Evolutionary conservation across 2,888 invertebrate genomes (phyloP), one percentile per base, ranked within the genome.

Genomic region (Serrognathus titanus): DNA sequence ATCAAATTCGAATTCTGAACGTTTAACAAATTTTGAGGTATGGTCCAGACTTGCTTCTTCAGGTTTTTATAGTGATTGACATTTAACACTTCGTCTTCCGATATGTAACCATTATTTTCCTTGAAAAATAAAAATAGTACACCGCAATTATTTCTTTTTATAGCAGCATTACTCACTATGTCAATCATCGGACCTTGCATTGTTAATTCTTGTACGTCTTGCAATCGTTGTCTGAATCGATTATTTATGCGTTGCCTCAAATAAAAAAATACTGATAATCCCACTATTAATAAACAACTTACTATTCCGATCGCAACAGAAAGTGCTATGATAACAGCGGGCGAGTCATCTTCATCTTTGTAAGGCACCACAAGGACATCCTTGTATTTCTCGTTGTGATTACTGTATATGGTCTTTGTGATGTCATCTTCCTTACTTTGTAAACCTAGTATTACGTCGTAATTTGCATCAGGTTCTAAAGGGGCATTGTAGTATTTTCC

Each of bases 111-210:
- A 66, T 88, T 83, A 71, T 91, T 92, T 73, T 91, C 92, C 72
- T 83, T 63, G 36, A 71, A 67, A 20, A 57, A 58, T 6, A 8
- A 48, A 9, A 48, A 57, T 12, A 20, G 36, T 51, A n/a, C 11
- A 45, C 12, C 11, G 51, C 24, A 9, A 35, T 45, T 2, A 43
- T 2, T 16, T 16, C 3, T 16, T 16, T n/a, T n/a, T n/a, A n/a
- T n/a, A n/a, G 16, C 16, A 16, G 16, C 16, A 16, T 2, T 8
- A 71, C 71, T 74, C 74, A 81, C 81, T 53, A 89, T 84, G 78
- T 91, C 91, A 59, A 89, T 83, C 69, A 90, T 85, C 0, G 91
- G 89, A 56, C 90, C 90, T 70, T 90, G 91, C 16, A 92, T 74
- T 0, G 90, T 89, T 78, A 87, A 76, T 71, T 87, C 87, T 66